These are phyloP conservation scores for Zelleria hepariella DNA, from an alignment of 2,888 invertebrate species.

Conservation along the genomic window DNA sequence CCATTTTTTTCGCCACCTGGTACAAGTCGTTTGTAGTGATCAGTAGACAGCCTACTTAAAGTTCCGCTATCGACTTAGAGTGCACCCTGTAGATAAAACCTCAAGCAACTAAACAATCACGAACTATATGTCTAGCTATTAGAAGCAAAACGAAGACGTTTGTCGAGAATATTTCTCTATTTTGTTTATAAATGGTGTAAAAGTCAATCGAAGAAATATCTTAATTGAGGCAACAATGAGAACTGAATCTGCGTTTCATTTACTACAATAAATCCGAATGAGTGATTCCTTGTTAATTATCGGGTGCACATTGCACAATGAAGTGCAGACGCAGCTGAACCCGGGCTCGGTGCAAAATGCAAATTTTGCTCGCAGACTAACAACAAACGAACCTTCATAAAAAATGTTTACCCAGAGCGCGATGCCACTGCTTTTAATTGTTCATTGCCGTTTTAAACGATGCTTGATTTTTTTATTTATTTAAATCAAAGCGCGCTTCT, in stretches of 20 bases:
- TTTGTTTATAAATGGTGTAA: too few relatives aligned
- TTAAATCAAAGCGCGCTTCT: neutral
- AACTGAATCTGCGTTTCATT: conserved; percentile 45
- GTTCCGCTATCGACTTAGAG: too few relatives aligned
- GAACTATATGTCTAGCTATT: too few relatives aligned
- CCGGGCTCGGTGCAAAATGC: conserved; percentile 14
- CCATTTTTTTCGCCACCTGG: too few relatives aligned
- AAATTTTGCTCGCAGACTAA: conserved; percentile 18
- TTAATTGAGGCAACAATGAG: conserved; percentile 12
- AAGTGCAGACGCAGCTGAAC: conserved; percentile 35
- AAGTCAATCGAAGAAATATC: neutral
- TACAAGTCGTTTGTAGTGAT: too few relatives aligned
- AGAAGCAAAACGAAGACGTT: too few relatives aligned
- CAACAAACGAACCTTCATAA: conserved; percentile 34
- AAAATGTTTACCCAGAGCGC: conserved; percentile 42
- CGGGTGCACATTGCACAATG: conserved; percentile 27
- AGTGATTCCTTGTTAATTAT: conserved; percentile 60
- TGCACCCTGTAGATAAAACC: too few relatives aligned
- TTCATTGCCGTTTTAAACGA: conserved; percentile 25
- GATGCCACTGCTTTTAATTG: conserved; percentile 48
- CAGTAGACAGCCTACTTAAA: too few relatives aligned
- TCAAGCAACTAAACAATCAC: too few relatives aligned
- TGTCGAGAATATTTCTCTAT: too few relatives aligned
- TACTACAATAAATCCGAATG: conserved; percentile 49
- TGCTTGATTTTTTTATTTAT: neutral